Base-by-base conservation (phyloP, 2,888 invertebrate species). In the Osmoderma eremita region DNA sequence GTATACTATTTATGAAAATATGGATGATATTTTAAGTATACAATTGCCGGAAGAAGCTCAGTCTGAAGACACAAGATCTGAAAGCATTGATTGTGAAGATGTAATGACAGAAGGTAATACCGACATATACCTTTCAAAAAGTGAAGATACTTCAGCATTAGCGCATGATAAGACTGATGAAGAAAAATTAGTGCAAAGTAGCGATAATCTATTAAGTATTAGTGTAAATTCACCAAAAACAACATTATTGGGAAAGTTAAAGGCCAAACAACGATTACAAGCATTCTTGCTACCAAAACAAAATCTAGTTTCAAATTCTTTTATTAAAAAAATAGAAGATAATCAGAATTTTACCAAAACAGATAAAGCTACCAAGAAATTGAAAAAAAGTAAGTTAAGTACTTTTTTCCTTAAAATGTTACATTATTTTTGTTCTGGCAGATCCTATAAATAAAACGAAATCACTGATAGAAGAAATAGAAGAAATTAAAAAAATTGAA, bases 401-500 rank as follows among this genome's bases (percentile, higher is more conserved):
- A 30, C 15, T 51, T 13, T 53, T 42, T 58, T 15, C 15, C 54
- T 45, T 15, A n/a, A 39, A 20, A 24, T 39, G 20, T 20, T 42
- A 13, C 10, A 8, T 53, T 4, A 6, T 51, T 36, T 50, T 58
- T 58, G 5, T 36, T 67, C 6, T 48, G 15, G 6, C 42, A 62
- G 50, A 48, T 42, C 49, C 53, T 18, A 54, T 73, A 56, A 78
- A 78, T 65, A 78, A 76, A 67, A 79, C 79, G 4, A 81, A 79
- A 70, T 75, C 79, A 53, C 78, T 79, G 13, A 79, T 81, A 67
- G 75, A 79, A 63, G 81, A 81, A 74, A 79, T 81, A 49, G 81
- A 81, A 71, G 76, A 78, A 64, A 75, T 81, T 39, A 81, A 81
- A 71, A 73, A 74, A 41, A 62, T 67, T 6, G 70, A 73, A 64